Evolutionary conservation across 1,140 invertebrate species (phyloP), one percentile per base, ranked within the genome.

Genomic region (Drosophila tropicalis): DNA sequence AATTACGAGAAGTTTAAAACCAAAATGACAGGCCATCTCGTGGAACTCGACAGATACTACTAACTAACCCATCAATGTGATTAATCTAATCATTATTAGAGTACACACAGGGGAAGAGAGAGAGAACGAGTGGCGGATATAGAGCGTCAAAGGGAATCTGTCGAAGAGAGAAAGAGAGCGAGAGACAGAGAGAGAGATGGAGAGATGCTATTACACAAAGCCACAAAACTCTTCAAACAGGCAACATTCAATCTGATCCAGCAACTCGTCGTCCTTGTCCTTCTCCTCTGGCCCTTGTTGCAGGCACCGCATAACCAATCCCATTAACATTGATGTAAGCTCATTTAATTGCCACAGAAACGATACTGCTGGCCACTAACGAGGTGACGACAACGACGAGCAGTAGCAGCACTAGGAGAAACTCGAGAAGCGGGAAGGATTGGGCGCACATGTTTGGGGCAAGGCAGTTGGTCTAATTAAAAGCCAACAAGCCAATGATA

Each of bases 381-480:
- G 74, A 65, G 47, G 44, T 39, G 34, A n/a, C 13, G 29, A 32
- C 61, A 57, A 68, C 51, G 76, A 70, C 69, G 9, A 47, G 3
- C 44, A 12, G 17, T 17, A 47, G 6, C 41, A 19, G 44, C 15
- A 19, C 15, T 7, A 47, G 15, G 0, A 47, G 44, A 22, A 51
- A 22, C 36, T 13, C 12, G 36, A 39, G 36, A 39, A n/a, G 10
- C 3, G 36, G 10, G 36, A 3, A 6, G 17, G 17, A 19, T 10
- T 1, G 44, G 17, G 17, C 12, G 34, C 34, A 36, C 36, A 39
- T 22, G 5, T 51, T 29, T 51, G 9, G 17, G 17, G 44, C 19
- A 51, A 22, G 44, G 15, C 34, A 36, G 56, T 39, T 63, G 67
- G 76, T 83, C 80, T 83, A 79, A 83, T 83, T 83, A 83, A 83